Evolutionary conservation across 1,140 invertebrate genomes (phyloP).

Genomic region (Pogonognathellus flavescens): DNA sequence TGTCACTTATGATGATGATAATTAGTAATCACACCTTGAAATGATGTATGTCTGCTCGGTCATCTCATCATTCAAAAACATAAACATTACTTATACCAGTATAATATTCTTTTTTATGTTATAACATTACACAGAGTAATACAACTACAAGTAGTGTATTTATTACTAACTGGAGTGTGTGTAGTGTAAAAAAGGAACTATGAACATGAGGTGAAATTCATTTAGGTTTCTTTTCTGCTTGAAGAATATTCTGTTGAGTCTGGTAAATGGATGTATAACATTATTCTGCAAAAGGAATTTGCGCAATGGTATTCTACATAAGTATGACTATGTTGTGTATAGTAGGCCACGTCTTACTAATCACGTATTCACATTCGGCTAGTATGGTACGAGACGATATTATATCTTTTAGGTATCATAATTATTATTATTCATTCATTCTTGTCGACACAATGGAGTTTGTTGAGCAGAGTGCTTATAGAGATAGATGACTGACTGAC

Average conservation of each 20-base stretch:
- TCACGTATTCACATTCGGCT: neutral
- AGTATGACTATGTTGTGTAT: neutral
- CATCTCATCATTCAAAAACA: conserved; percentile 5
- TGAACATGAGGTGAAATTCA: conserved; percentile 4
- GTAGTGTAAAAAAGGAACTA: too few relatives aligned
- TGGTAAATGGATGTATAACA: neutral
- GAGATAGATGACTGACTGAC: too few relatives aligned
- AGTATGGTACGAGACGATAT: too few relatives aligned
- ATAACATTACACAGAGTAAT: too few relatives aligned
- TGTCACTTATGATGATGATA: conserved; percentile 26
- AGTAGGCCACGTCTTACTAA: neutral
- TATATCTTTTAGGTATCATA: too few relatives aligned
- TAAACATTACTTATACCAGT: neutral
- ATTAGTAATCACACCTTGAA: conserved; percentile 31
- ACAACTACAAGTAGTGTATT: too few relatives aligned
- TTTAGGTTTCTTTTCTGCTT: neutral
- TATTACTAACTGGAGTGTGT: too few relatives aligned
- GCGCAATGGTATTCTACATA: neutral
- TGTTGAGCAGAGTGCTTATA: neutral
- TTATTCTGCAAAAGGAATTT: conserved; percentile 39
- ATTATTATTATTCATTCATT: neutral
- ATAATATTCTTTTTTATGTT: too few relatives aligned
- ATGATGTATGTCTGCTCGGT: conserved; percentile 1
- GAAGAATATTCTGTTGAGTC: neutral
- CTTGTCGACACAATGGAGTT: neutral